These are phyloP conservation scores for Cairina moschata DNA, from an alignment of 2,113 vertebrate genomes.

Conservation along the genomic window DNA sequence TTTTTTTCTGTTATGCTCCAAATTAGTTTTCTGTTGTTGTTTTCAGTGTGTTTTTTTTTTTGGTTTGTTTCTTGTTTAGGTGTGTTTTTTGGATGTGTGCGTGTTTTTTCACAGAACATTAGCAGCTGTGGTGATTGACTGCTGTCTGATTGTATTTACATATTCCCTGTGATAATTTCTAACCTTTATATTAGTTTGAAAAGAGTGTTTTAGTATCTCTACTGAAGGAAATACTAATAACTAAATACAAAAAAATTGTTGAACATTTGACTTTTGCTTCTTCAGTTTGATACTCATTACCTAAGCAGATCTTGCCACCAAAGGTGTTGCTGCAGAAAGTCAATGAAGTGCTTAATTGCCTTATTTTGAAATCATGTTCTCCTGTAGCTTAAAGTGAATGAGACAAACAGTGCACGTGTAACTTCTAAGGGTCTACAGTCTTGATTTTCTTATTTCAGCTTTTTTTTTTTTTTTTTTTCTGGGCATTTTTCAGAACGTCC, in stretches of 20 bases:
- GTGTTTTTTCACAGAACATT: neutral
- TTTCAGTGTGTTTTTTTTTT: too few relatives aligned
- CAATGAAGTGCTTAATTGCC: neutral
- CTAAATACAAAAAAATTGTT: neutral
- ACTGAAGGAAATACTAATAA: neutral
- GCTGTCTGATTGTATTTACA: neutral
- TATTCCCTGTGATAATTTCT: neutral
- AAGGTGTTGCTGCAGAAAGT: neutral
- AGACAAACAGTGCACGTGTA: neutral
- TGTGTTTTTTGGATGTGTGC: too few relatives aligned
- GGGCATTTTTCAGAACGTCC: constrained; percentile 85
- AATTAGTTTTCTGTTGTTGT: neutral
- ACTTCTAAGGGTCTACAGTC: neutral
- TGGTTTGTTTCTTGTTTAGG: too few relatives aligned
- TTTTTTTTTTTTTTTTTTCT: neutral
- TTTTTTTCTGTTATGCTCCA: neutral
- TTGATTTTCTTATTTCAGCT: neutral
- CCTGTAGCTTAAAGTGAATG: neutral
- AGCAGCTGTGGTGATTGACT: neutral
- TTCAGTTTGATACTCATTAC: neutral
- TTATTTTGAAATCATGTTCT: constrained; percentile 2
- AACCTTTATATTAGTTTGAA: neutral
- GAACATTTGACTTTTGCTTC: neutral
- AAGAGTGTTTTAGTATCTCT: neutral
- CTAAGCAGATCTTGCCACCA: neutral